Base-by-base conservation (phyloP, 2,888 invertebrate genomes). In the Phortica magna region DNA sequence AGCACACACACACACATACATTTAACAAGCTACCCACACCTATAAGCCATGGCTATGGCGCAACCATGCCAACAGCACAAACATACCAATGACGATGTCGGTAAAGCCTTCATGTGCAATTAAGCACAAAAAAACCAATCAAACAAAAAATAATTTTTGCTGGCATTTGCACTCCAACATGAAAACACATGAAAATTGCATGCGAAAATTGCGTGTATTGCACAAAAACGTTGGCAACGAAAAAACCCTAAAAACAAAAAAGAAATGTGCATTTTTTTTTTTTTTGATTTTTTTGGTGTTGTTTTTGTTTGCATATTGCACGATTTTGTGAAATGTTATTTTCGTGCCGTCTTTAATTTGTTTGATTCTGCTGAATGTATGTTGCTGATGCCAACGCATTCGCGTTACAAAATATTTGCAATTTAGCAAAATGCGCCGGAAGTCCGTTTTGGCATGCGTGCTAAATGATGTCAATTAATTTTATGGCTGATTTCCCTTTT, bases 341-440 rank as follows among this genome's bases (percentile, higher is more conserved):
- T 61, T 61, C 22, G 5, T 17, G 9, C 19, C 77, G 76, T 80
- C 85, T 81, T 80, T 79, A 88, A 89, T 84, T 84, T 86, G 85
- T 85, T 86, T 88, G 88, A 82, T 84, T 82, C 79, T 31, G 31
- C 31, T 78, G 79, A 77, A 73, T 78, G 80, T 77, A 73, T 78
- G 80, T 75, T 85, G 88, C 83, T 83, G 86, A 80, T 82, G 84
- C 82, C 42, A 61, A 88, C 80, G 86, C 82, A 85, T 87, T 85
- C 39, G 59, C 53, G 22, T 67, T 55, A 87, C 81, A 82, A 88
- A 88, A 88, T 86, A 88, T 88, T 86, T 86, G 85, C 85, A 86
- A 86, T 88, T 86, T 86, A 87, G 88, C 88, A 88, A 86, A 87
- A 88, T 85, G 78, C 80, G 81, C 80, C 82, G 88, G 87, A 86